phyloP scores from a whole-genome alignment of 2,113 vertebrate species.

The Arothron firmamentum region DNA sequence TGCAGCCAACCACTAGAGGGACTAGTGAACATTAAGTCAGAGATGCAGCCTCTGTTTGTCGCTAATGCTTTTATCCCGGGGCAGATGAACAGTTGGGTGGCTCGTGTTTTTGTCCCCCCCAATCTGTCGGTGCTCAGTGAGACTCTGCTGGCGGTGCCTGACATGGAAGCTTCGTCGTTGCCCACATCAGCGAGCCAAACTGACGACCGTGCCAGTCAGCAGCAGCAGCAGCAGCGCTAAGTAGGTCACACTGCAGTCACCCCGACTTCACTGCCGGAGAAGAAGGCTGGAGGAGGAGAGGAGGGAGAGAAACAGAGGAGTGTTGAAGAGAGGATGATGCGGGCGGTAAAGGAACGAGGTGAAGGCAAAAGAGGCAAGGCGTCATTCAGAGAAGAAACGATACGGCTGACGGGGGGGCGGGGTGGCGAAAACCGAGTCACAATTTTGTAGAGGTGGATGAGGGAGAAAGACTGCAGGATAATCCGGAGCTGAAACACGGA shows the following conservation, averaged over 20 bases:
- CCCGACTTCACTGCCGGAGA: slow-evolving; percentile 31
- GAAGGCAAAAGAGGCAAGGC: slow-evolving; percentile 19
- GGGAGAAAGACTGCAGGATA: slow-evolving; percentile 15
- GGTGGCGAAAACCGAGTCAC: slow-evolving; percentile 5
- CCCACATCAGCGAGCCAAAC: slow-evolving; percentile 50
- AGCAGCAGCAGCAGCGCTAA: slow-evolving; percentile 44
- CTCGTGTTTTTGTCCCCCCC: background rate
- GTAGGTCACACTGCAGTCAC: slow-evolving; percentile 70
- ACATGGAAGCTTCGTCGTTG: slow-evolving; percentile 40
- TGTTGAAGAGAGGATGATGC: slow-evolving; percentile 12
- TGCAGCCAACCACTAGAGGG: too few relatives aligned
- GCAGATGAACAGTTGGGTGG: background rate
- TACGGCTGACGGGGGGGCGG: background rate
- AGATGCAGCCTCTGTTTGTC: background rate
- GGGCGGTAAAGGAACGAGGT: slow-evolving; percentile 24
- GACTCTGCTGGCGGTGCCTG: slow-evolving; percentile 34
- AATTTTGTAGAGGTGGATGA: slow-evolving; percentile 32
- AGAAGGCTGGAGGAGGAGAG: slow-evolving; percentile 27
- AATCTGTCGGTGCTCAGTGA: slow-evolving; percentile 6
- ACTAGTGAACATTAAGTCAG: background rate
- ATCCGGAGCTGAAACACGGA: slow-evolving; percentile 7
- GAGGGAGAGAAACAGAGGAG: slow-evolving; percentile 5
- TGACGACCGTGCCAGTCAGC: slow-evolving; percentile 56
- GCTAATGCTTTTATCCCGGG: background rate
- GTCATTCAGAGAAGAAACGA: background rate